These are phyloP conservation scores for Drosophila funebris DNA, from an alignment of 1,140 invertebrate genomes.

Conservation along the genomic window DNA sequence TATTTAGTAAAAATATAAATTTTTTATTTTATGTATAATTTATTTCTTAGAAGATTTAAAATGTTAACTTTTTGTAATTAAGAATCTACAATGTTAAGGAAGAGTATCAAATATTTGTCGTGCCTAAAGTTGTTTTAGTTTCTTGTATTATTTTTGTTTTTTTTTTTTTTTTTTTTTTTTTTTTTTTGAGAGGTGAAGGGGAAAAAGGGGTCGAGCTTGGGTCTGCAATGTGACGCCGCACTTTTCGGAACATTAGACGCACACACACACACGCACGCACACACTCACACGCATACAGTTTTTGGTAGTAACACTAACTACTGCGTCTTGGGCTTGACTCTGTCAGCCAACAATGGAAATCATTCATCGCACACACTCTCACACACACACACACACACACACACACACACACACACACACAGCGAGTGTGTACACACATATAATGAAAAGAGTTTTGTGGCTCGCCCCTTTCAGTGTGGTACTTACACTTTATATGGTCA, in stretches of 20 bases:
- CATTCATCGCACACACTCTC: slow-evolving; percentile 59
- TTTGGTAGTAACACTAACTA: slow-evolving; percentile 52
- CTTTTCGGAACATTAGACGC: slow-evolving; percentile 66
- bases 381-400: slow-evolving; percentile 20
- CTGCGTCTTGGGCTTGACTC: slow-evolving; percentile 52
- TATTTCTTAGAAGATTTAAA: background rate
- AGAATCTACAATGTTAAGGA: background rate
- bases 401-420: background rate
- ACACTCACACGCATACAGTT: slow-evolving; percentile 2
- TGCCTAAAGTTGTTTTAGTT: background rate
- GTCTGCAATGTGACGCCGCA: slow-evolving; percentile 47
- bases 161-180: background rate
- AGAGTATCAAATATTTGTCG: background rate
- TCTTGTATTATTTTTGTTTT: background rate
- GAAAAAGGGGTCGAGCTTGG: background rate
- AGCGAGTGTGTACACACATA: background rate
- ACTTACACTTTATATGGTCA: slow-evolving; percentile 17
- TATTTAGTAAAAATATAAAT: background rate
- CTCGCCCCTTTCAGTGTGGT: slow-evolving; percentile 24
- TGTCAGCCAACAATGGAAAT: slow-evolving; percentile 72
- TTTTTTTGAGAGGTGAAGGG: background rate
- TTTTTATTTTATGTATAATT: background rate
- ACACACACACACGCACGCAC: slow-evolving; percentile 14
- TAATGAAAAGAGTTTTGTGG: slow-evolving; percentile 50
- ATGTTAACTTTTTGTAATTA: too few relatives aligned